phyloP scores from a whole-genome alignment of 2,113 vertebrate species.

The Grammatotria lemairii region DNA sequence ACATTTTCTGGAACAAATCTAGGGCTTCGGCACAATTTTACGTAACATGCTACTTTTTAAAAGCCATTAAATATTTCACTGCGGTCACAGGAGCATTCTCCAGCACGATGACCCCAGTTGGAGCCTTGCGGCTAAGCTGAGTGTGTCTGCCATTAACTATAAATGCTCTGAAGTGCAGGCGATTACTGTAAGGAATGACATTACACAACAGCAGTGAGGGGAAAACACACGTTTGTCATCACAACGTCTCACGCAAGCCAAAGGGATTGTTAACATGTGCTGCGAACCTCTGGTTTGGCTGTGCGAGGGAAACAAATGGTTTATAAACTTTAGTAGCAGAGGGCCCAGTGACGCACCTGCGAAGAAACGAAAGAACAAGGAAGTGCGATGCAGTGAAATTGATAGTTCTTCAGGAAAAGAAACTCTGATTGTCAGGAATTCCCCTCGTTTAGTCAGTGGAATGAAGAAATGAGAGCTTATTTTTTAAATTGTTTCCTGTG shows the following conservation, averaged over 20 bases:
- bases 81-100: neutral
- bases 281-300: constrained; percentile 23
- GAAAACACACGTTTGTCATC: constrained; percentile 8
- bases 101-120: neutral
- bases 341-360: constrained; percentile 28
- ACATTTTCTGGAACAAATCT: neutral
- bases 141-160: neutral
- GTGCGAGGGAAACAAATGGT: constrained; percentile 29
- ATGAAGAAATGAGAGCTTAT: neutral
- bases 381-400: constrained; percentile 10
- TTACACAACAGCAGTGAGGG: neutral
- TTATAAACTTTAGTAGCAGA: constrained; percentile 3
- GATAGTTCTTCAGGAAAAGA: neutral
- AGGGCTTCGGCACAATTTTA: neutral
- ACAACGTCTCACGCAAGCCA: constrained; percentile 3
- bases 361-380: neutral
- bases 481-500: neutral
- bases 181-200: constrained; percentile 20
- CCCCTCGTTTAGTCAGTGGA: neutral
- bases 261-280: constrained; percentile 37
- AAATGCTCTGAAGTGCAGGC: neutral
- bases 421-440: neutral
- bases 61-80: neutral
- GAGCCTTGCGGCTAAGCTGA: neutral
- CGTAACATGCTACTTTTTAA: neutral